Evolutionary conservation across 2,888 invertebrate genomes (phyloP).

Genomic region (Apamea monoglypha): DNA sequence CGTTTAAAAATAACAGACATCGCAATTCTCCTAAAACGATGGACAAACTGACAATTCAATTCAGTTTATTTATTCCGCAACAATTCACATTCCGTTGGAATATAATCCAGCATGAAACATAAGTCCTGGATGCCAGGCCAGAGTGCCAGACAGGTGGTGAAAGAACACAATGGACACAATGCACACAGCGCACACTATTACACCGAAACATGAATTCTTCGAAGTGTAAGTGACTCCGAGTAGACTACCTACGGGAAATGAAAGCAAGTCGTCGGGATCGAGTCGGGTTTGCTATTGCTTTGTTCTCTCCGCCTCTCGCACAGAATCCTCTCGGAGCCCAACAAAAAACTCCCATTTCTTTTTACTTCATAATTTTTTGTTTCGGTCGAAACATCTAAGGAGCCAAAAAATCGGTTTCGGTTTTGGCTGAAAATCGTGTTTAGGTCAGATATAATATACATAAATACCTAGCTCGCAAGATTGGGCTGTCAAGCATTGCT

Average conservation of each 20-base stretch:
- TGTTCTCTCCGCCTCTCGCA: neutral
- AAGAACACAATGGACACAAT: too few species aligned
- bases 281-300: neutral
- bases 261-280: neutral
- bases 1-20: neutral
- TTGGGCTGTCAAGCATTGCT: neutral
- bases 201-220: too few species aligned
- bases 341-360: neutral
- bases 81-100: neutral
- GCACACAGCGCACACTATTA: too few species aligned
- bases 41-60: neutral
- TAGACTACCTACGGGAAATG: too few species aligned
- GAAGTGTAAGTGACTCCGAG: too few species aligned
- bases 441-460: neutral
- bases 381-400: neutral
- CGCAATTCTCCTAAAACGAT: neutral
- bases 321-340: neutral
- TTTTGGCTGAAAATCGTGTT: neutral
- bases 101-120: neutral
- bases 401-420: neutral
- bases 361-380: neutral
- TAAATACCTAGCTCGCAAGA: neutral
- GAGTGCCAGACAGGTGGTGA: too few species aligned
- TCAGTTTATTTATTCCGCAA: neutral
- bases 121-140: neutral